Base-by-base conservation (phyloP, 2,113 vertebrate species). In the Paralichthys olivaceus region DNA sequence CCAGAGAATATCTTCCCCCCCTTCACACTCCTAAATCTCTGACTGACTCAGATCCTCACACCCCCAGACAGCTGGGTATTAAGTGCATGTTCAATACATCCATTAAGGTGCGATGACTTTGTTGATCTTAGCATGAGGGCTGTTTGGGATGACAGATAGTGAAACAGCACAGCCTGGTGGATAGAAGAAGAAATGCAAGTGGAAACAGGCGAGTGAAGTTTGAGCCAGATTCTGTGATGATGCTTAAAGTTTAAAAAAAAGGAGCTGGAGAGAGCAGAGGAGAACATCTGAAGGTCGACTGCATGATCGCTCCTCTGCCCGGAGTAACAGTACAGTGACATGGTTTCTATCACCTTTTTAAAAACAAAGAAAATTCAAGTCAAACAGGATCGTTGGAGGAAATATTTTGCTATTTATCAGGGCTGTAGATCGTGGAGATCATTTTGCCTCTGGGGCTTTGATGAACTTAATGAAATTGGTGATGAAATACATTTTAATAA, bases 311-410 rank as follows among this genome's bases (percentile, higher is more conserved):
- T 20, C 17, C 19, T 49, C 47, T 49, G 11, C 40, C 13, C 40
- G 7, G 40, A 45, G 9, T 2, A 4, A 7, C 47, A 49, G 47
- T 20, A 20, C 47, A 49, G 19, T 19, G 13, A 43, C 40, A 43
- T 15, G 12, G 2, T 43, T 43, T 43, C 14, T 34, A 34, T 8
- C 32, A 9, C 9, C 32, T 8, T 9, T 34, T 34, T 34, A 45
- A 67, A 75, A 72, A 61, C 3, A 80, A 81, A 80, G 56, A 69
- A 47, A 89, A 80, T 93, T 94, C 93, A 93, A 93, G 92, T 94
- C 91, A 89, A 90, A 90, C 84, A 92, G 92, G 88, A 93, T 72
- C 14, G 47, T 51, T 68, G 71, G 54, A 43, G 74, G 60, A 84
- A 70, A 64, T 65, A 58, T 61, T 22, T 60, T 56, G 63, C 12